These are phyloP conservation scores for Meteorus cinctellus DNA, from an alignment of 2,888 invertebrate species.

Conservation along the genomic window DNA sequence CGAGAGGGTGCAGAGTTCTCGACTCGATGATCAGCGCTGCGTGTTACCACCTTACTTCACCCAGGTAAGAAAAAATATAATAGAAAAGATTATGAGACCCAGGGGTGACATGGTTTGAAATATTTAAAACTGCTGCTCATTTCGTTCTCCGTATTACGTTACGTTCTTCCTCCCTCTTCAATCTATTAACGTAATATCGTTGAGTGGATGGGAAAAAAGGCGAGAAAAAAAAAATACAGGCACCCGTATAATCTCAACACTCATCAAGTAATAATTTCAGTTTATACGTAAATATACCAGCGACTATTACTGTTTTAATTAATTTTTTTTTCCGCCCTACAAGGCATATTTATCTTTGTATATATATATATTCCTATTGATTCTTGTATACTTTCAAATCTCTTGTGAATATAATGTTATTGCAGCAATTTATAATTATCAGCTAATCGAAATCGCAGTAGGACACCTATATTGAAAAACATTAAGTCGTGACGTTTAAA, in stretches of 20 bases:
- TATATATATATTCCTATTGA: neutral
- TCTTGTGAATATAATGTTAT: slow-evolving; percentile 7
- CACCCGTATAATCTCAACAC: slow-evolving; percentile 43
- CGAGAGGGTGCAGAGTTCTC: slow-evolving; percentile 94
- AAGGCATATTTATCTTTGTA: neutral
- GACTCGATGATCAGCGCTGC: slow-evolving; percentile 97
- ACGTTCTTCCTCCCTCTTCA: neutral
- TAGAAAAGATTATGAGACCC: neutral
- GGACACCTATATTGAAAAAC: slow-evolving; percentile 17
- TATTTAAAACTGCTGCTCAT: neutral
- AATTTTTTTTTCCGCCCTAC: slow-evolving; percentile 42
- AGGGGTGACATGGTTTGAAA: slow-evolving; percentile 4
- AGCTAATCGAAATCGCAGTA: slow-evolving; percentile 20
- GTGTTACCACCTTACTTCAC: slow-evolving; percentile 93
- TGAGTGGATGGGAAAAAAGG: slow-evolving; percentile 1
- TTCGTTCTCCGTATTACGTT: neutral
- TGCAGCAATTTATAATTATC: slow-evolving; percentile 19
- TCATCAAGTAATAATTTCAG: slow-evolving; percentile 20
- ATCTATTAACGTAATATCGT: slow-evolving; percentile 5
- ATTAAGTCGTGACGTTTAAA: slow-evolving; percentile 18
- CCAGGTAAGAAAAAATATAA: slow-evolving; percentile 79
- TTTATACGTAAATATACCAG: neutral
- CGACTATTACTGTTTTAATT: slow-evolving; percentile 27
- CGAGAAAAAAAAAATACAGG: slow-evolving; percentile 26
- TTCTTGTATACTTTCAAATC: slow-evolving; percentile 9